Base-by-base conservation (phyloP, 2,113 vertebrate species). In the Corythornis madagascariensis region DNA sequence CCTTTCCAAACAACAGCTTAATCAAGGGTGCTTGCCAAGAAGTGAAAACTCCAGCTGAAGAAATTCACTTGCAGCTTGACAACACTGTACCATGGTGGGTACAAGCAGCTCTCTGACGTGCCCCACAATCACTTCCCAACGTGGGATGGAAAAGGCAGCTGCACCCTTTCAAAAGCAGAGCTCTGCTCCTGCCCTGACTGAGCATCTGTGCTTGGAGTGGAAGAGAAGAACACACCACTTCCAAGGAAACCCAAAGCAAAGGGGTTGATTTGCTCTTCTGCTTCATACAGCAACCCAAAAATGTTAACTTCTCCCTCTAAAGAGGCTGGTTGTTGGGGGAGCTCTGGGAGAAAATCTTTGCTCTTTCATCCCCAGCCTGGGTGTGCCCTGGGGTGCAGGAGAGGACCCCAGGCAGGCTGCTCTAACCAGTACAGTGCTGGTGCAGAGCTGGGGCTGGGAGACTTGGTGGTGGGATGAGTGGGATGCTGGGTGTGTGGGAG, bases 371-470 rank as follows among this genome's bases (percentile, higher is more conserved):
- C 9, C 0, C 16, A 35, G 47, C 14, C 8, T 2, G 38, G 38
- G 0, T 0, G 0, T 53, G 69, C 11, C 35, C 50, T 33, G 65
- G 33, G 53, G 7, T 35, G 7, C 29, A n/a, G 63, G 55, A 66
- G 40, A 21, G 26, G 35, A 40, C 1, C 20, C 26, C 24, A 42
- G 56, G 47, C 16, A 35, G 56, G 29, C 18, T 38, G 65, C 43
- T 28, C 10, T 11, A 21, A 6, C 0, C 14, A 55, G 35, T 5
- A 16, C 29, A 2, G 0, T 9, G 10, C 0, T 10, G 59, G 55
- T 3, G 29, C 13, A 5, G 19, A 0, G 6, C 7, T 53, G 20
- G 6, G 22, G 42, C 29, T 21, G 17, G 35, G 45, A 0, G 1
- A 7, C 14, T 28, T 16, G 25, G 31, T 22, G 15, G 33, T 33